A percentile compares a stretch with the other conserved stretches of the same genome.
Evolutionary conservation across 1,140 invertebrate genomes (phyloP).

Genomic region (Trichogramma pretiosum): DNA sequence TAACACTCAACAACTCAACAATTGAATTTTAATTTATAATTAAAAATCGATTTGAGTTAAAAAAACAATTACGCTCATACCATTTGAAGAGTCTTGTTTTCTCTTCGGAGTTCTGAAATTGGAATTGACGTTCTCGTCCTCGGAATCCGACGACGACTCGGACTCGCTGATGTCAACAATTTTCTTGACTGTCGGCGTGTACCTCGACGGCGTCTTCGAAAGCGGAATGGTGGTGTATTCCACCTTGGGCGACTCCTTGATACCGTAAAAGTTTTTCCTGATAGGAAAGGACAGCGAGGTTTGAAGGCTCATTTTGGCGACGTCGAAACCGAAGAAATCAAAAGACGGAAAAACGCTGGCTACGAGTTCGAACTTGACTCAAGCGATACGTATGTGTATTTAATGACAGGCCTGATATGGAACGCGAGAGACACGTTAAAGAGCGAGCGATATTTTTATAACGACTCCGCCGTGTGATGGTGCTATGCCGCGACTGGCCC

Average conservation of each 20-base stretch:
- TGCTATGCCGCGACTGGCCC: no score
- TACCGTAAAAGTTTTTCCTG: constrained; percentile 30
- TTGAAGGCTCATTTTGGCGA: constrained; percentile 24
- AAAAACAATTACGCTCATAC: constrained; percentile 14
- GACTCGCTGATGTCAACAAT: constrained; percentile 35
- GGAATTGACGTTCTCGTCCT: constrained; percentile 26
- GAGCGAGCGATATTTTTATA: no score
- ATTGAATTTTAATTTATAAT: constrained; percentile 1
- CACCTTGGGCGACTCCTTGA: no score
- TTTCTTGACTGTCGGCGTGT: constrained; percentile 31
- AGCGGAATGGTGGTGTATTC: constrained; percentile 23
- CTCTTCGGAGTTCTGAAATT: constrained; percentile 10
- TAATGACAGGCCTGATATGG: no score
- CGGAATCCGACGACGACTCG: constrained; percentile 34
- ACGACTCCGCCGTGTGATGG: no score
- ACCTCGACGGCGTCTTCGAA: constrained; percentile 23
- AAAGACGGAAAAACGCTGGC: not conserved
- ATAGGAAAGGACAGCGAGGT: constrained; percentile 27
- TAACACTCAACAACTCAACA: not conserved
- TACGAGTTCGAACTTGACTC: not conserved
- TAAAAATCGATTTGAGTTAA: no score
- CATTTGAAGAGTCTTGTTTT: constrained; percentile 14
- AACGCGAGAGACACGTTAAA: no score
- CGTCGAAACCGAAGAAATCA: no score
- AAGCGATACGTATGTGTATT: no score